Base-by-base conservation (phyloP, 2,797 vertebrate species). In the Thripadectes ignobilis region DNA sequence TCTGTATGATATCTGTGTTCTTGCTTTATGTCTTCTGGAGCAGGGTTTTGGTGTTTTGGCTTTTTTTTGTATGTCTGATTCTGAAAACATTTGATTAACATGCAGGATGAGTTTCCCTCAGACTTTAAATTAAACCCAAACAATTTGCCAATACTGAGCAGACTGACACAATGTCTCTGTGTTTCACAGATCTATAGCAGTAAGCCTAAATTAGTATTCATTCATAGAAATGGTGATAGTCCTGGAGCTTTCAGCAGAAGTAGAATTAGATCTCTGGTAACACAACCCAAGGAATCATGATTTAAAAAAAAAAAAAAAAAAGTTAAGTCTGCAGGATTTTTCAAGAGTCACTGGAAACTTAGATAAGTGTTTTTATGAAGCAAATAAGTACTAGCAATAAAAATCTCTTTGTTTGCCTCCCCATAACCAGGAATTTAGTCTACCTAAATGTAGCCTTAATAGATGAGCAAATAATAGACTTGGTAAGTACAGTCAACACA, bases 61-160 rank as follows among this genome's bases (percentile, higher is more conserved):
- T 9, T 27, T 17, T 6, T 3, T 63, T 62, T 80, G 2, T 39
- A 12, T 4, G 14, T 54, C 21, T 32, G 22, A 74, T 54, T 77
- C 45, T 88, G n/a, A 63, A 91, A 92, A 39, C 30, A 46, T n/a
- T 8, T 36, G 16, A 68, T 66, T 62, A 92, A 48, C 7, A 61
- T 16, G 34, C n/a, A 92, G 22, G 30, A 61, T 85, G 34, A 61
- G 27, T 61, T 89, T 78, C 43, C 41, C 32, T 73, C 48, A 58
- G 48, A 79, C 6, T 79, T 79, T 32, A 86, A 54, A 88, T 72
- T 26, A 82, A 67, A 88, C 57, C 26, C 20, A 52, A 90, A 57
- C 21, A 57, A 62, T 67, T 73, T 85, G 59, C 19, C 52, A 87
- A 19, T 66, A 30, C 7, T 51, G 51, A 89, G 52, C 81, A 93